phyloP scores from a whole-genome alignment of 2,888 invertebrate genomes.

The Omphaloscelis lunosa region DNA sequence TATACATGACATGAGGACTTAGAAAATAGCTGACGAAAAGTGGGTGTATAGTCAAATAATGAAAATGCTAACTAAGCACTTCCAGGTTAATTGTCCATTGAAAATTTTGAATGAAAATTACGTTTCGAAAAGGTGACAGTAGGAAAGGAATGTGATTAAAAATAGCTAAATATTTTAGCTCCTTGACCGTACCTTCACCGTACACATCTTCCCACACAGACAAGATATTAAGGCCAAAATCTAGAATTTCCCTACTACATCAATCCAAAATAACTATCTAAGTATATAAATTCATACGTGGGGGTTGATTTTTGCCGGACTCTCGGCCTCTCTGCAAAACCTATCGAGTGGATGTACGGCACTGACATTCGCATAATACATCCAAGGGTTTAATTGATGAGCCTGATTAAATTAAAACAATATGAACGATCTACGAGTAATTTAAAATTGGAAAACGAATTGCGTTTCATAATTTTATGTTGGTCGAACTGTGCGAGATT shows the following conservation, averaged over 20 bases:
- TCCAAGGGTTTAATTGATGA: slow-evolving; percentile 27
- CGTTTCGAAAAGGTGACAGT: neutral
- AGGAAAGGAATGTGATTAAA: no score
- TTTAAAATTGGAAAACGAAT: slow-evolving; percentile 32
- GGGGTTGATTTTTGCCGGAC: slow-evolving; percentile 22
- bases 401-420: slow-evolving; percentile 50
- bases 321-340: slow-evolving; percentile 20
- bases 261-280: slow-evolving; percentile 24
- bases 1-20: no score
- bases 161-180: neutral
- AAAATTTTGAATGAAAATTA: neutral
- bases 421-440: slow-evolving; percentile 25
- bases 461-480: slow-evolving; percentile 8
- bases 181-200: neutral
- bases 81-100: neutral
- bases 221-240: neutral
- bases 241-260: neutral
- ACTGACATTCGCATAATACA: slow-evolving; percentile 45
- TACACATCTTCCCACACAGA: neutral
- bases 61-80: no score
- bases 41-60: no score
- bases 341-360: slow-evolving; percentile 42
- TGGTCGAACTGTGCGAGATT: neutral
- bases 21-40: no score
- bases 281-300: slow-evolving; percentile 7